These are phyloP conservation scores for Forbesichthys agassizii DNA, from an alignment of 2,113 vertebrate species.

Conservation along the genomic window DNA sequence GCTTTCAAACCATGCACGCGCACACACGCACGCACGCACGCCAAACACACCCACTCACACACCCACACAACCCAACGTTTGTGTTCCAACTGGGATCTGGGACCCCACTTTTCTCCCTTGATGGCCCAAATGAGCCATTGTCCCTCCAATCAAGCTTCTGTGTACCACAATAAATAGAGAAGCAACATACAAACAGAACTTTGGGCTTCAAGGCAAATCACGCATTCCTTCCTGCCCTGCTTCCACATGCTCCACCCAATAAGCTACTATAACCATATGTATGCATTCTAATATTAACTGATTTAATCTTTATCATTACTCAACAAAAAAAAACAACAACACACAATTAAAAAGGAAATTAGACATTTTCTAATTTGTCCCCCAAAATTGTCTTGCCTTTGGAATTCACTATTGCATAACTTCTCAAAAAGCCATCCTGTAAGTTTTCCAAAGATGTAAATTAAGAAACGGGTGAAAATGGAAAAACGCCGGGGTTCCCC, in stretches of 20 bases:
- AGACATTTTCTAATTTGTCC: background rate
- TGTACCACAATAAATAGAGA: slow-evolving; percentile 48
- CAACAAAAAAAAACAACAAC: no score
- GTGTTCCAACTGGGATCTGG: slow-evolving; percentile 38
- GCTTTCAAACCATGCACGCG: slow-evolving; percentile 10
- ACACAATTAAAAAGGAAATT: no score
- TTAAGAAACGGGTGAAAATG: slow-evolving; percentile 12
- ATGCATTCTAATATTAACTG: no score
- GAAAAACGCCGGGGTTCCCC: slow-evolving; percentile 32
- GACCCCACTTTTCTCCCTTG: slow-evolving; percentile 39
- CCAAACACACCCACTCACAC: no score
- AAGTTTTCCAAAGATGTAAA: slow-evolving; percentile 14
- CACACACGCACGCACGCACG: background rate
- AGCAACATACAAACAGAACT: background rate
- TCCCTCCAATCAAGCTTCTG: slow-evolving; percentile 36
- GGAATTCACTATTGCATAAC: slow-evolving; percentile 12
- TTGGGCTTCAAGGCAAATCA: background rate
- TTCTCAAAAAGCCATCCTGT: slow-evolving; percentile 33
- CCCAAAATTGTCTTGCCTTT: slow-evolving; percentile 1
- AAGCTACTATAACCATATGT: no score
- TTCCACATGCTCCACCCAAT: background rate
- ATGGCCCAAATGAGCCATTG: slow-evolving; percentile 35
- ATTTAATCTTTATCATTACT: no score
- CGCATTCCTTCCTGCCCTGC: no score
- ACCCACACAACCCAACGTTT: slow-evolving; percentile 61